Conservation (phyloP, 1,140 invertebrate genomes). For the Pararge aegeria region DNA sequence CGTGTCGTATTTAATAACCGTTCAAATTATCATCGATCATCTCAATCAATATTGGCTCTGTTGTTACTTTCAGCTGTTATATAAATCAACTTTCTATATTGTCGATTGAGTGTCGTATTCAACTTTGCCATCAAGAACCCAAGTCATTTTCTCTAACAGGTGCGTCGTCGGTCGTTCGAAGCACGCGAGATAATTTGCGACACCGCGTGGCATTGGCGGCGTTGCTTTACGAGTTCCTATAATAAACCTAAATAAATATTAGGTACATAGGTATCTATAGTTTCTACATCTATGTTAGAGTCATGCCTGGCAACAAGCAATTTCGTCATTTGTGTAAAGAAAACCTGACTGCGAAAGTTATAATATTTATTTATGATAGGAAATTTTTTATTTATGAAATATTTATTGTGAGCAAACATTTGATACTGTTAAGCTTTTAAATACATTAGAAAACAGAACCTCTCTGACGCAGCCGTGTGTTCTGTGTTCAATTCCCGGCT, state of each 20-base stretch:
- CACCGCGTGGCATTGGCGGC: constrained; percentile 17
- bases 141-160: constrained; percentile 31
- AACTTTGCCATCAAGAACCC: constrained; percentile 31
- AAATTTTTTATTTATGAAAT: too few species aligned
- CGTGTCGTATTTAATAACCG: constrained; percentile 48
- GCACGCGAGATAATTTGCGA: constrained; percentile 36
- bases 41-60: constrained; percentile 66
- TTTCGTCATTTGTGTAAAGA: constrained; percentile 5
- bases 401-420: background rate
- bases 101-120: constrained; percentile 31
- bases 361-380: background rate
- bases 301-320: background rate
- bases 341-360: background rate
- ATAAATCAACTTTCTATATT: constrained; percentile 68
- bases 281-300: background rate
- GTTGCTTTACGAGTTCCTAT: constrained; percentile 28
- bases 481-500: too few species aligned
- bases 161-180: constrained; percentile 9
- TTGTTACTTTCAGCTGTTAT: constrained; percentile 55
- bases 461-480: too few species aligned
- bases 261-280: background rate
- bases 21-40: constrained; percentile 58
- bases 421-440: too few species aligned
- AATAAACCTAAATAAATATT: constrained; percentile 12
- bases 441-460: too few species aligned